phyloP scores from a whole-genome alignment of 2,888 invertebrate species.

The Parnassius smintheus region DNA sequence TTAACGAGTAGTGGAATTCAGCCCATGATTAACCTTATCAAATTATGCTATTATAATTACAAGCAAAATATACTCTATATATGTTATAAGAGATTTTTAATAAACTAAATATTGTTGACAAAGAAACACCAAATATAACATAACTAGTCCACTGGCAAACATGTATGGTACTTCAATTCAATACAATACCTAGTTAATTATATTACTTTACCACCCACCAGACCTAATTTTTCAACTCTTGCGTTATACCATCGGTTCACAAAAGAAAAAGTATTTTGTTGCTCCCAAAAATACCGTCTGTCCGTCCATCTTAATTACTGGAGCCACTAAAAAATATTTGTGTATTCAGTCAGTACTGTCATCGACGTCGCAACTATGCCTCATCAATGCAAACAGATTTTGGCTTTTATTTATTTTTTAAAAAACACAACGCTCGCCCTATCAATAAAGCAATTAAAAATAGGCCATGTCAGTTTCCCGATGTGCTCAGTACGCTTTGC shows the following conservation, averaged over 20 bases:
- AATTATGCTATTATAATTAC: too few relatives aligned
- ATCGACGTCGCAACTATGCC: slow-evolving; percentile 37
- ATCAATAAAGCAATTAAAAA: slow-evolving; percentile 46
- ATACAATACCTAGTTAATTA: too few relatives aligned
- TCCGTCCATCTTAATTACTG: slow-evolving; percentile 36
- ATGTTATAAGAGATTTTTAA: too few relatives aligned
- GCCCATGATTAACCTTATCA: too few relatives aligned
- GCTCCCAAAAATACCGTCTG: slow-evolving; percentile 13
- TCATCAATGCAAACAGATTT: slow-evolving; percentile 52
- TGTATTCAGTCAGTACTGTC: slow-evolving; percentile 40
- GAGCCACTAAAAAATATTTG: slow-evolving; percentile 40
- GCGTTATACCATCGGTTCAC: neutral
- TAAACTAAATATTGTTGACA: too few relatives aligned
- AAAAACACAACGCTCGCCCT: slow-evolving; percentile 31
- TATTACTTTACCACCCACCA: too few relatives aligned
- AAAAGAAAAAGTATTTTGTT: slow-evolving; percentile 4
- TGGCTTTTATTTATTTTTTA: slow-evolving; percentile 56
- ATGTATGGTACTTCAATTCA: too few relatives aligned
- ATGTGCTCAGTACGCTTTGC: slow-evolving; percentile 1
- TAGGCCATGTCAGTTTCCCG: slow-evolving; percentile 34
- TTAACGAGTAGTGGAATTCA: too few relatives aligned
- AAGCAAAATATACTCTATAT: too few relatives aligned
- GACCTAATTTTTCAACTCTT: too few relatives aligned
- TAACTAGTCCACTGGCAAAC: too few relatives aligned
- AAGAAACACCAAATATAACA: too few relatives aligned